Conservation (phyloP, 2,113 vertebrate species). For the Mustela nigripes region DNA sequence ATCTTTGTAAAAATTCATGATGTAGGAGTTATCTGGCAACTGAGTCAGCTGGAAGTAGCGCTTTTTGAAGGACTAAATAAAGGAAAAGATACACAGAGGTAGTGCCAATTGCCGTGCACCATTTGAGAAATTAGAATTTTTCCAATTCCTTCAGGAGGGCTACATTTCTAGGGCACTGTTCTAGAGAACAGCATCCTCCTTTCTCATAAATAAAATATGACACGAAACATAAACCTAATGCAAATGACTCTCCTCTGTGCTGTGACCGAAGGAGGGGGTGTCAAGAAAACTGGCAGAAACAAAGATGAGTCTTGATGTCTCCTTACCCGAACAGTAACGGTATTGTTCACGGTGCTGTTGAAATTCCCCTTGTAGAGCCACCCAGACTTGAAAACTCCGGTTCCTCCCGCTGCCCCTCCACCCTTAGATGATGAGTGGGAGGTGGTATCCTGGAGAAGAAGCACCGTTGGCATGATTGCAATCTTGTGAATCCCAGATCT, state of each 20-base stretch:
- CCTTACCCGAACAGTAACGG: slow-evolving; percentile 97
- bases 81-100: slow-evolving; percentile 33
- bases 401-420: slow-evolving; percentile 91
- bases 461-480: slow-evolving; percentile 61
- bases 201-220: slow-evolving; percentile 62
- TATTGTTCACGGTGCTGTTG: slow-evolving; percentile 99
- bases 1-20: slow-evolving; percentile 99
- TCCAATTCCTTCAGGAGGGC: not conserved
- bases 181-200: not conserved
- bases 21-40: slow-evolving; percentile 97
- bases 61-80: slow-evolving; percentile 96
- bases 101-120: not conserved
- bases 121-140: not conserved
- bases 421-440: slow-evolving; percentile 99
- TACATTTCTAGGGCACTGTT: not conserved
- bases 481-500: not conserved
- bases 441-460: slow-evolving; percentile 94
- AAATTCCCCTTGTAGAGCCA: slow-evolving; percentile 99
- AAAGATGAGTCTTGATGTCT: not conserved
- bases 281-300: not conserved
- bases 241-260: slow-evolving; percentile 25
- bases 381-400: slow-evolving; percentile 96
- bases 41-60: slow-evolving; percentile 98
- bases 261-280: not conserved
- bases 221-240: slow-evolving; percentile 15